A percentile compares a stretch with the other conserved stretches of the same genome.
Evolutionary conservation across 2,888 invertebrate species (phyloP).

Genomic region (Ochlodes sylvanus): DNA sequence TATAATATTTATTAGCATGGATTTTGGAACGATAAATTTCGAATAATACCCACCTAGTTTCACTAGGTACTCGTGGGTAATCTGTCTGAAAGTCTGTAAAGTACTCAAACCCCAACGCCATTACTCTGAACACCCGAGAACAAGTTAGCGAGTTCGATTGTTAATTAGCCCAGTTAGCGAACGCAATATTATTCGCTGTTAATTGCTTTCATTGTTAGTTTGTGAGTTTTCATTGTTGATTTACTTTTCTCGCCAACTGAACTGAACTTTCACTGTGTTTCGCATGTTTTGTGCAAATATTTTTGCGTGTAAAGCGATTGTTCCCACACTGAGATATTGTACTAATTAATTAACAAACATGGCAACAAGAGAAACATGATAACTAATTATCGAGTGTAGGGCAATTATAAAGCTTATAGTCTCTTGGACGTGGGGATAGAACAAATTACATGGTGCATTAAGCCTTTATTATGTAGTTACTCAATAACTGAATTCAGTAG

Average conservation of each 20-base stretch:
- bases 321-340: neutral
- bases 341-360: neutral
- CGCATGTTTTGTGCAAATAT: too few relatives aligned
- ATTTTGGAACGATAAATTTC: too few relatives aligned
- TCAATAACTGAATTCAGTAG: too few relatives aligned
- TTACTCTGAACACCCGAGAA: slow-evolving; percentile 5
- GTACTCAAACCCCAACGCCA: neutral
- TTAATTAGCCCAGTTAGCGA: slow-evolving; percentile 18
- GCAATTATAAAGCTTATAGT: too few relatives aligned
- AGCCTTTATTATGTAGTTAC: too few relatives aligned
- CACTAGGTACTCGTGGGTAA: neutral
- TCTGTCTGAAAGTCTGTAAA: neutral
- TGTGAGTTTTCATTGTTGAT: slow-evolving; percentile 9
- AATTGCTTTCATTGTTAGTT: slow-evolving; percentile 5
- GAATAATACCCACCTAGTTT: too few relatives aligned
- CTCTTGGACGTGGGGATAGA: too few relatives aligned
- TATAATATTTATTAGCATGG: too few relatives aligned
- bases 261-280: too few relatives aligned
- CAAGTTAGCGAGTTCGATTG: slow-evolving; percentile 9
- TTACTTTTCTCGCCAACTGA: slow-evolving; percentile 8
- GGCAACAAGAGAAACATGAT: neutral
- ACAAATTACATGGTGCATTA: too few relatives aligned
- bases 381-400: too few relatives aligned
- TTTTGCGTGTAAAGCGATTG: too few relatives aligned
- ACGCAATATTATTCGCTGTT: neutral